Conservation (phyloP, 1,140 invertebrate genomes). For the Pseudobourletiella spinata region DNA sequence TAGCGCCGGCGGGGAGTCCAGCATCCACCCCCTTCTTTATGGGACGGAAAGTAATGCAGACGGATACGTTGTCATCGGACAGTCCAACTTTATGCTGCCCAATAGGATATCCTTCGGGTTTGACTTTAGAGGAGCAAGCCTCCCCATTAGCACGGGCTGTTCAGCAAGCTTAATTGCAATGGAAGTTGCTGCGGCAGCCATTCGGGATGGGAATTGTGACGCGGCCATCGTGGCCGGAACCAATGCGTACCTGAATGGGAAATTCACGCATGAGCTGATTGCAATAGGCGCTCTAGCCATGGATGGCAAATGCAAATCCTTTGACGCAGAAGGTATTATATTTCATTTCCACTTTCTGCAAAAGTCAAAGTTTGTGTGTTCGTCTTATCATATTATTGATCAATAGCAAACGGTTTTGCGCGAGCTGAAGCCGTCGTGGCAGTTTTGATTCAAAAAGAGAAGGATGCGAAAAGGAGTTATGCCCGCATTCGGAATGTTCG, state of each 20-base stretch:
- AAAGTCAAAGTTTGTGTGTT: conserved; percentile 58
- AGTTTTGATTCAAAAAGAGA: conserved; percentile 68
- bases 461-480: conserved; percentile 68
- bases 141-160: conserved; percentile 49
- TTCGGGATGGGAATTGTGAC: conserved; percentile 81
- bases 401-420: conserved; percentile 70
- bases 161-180: conserved; percentile 51
- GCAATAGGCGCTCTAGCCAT: conserved; percentile 77
- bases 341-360: conserved; percentile 68
- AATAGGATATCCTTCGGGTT: conserved; percentile 57
- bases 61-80: conserved; percentile 57
- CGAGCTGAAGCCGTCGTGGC: conserved; percentile 77
- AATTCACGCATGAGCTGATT: conserved; percentile 83
- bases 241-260: conserved; percentile 49
- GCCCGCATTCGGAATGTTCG: conserved; percentile 75
- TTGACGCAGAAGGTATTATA: conserved; percentile 83
- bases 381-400: not conserved
- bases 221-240: conserved; percentile 51
- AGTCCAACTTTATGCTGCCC: conserved; percentile 55
- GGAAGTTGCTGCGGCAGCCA: conserved; percentile 58
- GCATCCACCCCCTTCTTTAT: not conserved
- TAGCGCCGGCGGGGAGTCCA: conserved; percentile 38
- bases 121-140: conserved; percentile 50
- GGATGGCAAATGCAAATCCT: conserved; percentile 84
- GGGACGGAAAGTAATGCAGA: conserved; percentile 31